These are phyloP conservation scores for Cyanoderma ruficeps DNA, from an alignment of 2,113 vertebrate genomes.

Conservation along the genomic window DNA sequence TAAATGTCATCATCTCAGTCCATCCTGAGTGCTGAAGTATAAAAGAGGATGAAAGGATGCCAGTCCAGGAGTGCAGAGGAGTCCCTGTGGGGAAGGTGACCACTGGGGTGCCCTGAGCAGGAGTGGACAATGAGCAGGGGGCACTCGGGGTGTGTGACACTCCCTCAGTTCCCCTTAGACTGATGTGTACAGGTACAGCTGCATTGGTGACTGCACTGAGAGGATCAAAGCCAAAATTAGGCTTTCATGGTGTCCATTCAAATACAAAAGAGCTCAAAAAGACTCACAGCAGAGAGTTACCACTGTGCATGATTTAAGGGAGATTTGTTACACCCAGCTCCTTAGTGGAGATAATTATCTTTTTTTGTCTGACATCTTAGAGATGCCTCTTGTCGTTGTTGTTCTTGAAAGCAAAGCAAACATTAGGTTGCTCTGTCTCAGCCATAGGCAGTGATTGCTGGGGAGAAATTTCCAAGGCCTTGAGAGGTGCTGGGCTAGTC, in stretches of 20 bases:
- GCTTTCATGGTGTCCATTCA: background rate
- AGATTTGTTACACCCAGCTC: background rate
- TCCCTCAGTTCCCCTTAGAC: background rate
- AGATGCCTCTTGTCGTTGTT: background rate
- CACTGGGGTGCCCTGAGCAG: background rate
- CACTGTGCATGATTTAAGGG: background rate
- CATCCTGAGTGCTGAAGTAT: background rate
- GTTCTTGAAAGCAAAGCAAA: background rate
- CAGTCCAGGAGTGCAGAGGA: background rate
- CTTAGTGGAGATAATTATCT: background rate
- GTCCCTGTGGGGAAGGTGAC: background rate
- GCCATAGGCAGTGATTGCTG: background rate
- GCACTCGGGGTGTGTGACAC: background rate
- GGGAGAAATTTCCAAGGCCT: background rate
- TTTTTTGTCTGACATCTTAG: background rate
- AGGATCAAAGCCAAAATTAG: background rate
- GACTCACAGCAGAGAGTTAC: background rate
- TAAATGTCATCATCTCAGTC: background rate
- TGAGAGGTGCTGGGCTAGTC: background rate
- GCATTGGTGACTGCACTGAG: background rate
- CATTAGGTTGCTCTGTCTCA: background rate
- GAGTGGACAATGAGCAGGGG: background rate
- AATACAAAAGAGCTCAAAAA: background rate
- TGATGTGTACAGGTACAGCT: background rate
- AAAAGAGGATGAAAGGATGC: background rate